Base-by-base conservation (phyloP, 2,113 vertebrate genomes). In the Antennarius striatus region DNA sequence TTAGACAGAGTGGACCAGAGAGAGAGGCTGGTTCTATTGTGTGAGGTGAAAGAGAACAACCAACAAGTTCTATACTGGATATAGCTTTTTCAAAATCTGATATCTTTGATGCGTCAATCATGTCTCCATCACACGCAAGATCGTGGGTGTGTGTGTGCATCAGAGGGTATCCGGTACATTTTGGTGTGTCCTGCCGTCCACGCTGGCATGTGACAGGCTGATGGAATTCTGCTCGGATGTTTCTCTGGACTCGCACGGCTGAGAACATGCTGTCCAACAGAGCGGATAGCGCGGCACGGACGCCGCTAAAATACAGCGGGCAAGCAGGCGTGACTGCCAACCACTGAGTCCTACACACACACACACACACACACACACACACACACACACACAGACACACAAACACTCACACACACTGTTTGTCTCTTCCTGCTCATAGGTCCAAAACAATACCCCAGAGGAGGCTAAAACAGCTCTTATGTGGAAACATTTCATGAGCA, bases 201-300 rank as follows among this genome's bases (percentile, higher is more conserved):
- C 77, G 69, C 57, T 63, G 59, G 68, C 71, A 73, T 84, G 75
- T 77, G 81, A 81, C 82, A 85, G 80, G 69, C 77, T 71, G 79
- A 68, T 85, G 85, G 81, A 75, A 87, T 91, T 92, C 84, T 79
- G 80, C 89, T 90, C 68, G 68, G 80, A 74, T 91, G 87, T 77
- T 76, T 57, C 69, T 73, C 81, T 74, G 62, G 74, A 75, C 79
- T 63, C 56, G 30, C 62, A 63, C 56, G 10, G 62, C 76, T 68
- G 63, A 81, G 65, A 89, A 87, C 78, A 88, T 56, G 83, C 63
- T 83, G 84, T 80, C 88, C 84, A 85, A 82, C 88, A 76, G 88
- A 88, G 85, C 71, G 51, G 66, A 75, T 77, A 58, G 68, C 46
- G 15, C 53, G 54, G 72, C 71, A 77, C 69, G 75, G 76, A 68